A percentile compares a stretch with the other conserved stretches of the same genome.
Conservation (phyloP, 2,113 vertebrate species). For the Turnix velox region DNA sequence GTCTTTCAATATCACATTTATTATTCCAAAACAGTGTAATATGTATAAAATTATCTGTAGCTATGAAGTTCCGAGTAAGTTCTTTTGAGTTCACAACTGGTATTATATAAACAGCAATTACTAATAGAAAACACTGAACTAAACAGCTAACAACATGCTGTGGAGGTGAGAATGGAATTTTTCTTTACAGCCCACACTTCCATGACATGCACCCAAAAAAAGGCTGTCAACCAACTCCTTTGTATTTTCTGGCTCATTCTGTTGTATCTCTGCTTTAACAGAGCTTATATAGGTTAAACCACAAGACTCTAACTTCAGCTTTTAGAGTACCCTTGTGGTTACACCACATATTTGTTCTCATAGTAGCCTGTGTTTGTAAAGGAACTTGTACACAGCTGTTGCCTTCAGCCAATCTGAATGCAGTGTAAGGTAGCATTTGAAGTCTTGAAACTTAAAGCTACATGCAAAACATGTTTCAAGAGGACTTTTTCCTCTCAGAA, state of each 20-base stretch:
- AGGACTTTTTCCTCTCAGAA: neutral
- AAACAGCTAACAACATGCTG: neutral
- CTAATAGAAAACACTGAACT: neutral
- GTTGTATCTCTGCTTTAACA: neutral
- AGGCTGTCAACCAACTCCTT: neutral
- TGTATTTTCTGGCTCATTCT: neutral
- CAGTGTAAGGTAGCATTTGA: neutral
- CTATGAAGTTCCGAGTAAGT: neutral
- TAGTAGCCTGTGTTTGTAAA: neutral
- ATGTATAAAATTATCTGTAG: neutral
- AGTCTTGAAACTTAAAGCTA: neutral
- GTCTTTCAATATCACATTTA: accelerated
- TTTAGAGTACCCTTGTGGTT: neutral
- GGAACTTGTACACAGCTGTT: neutral
- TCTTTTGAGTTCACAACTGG: neutral
- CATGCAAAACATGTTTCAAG: neutral
- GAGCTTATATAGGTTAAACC: slow-evolving; percentile 19
- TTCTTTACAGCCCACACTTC: neutral
- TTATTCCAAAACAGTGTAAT: neutral
- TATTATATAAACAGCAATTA: neutral
- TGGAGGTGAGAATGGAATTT: neutral
- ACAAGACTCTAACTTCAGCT: neutral
- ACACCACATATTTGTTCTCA: neutral
- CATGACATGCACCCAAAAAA: neutral
- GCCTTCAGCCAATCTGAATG: neutral